Conservation (phyloP, 2,888 invertebrate species). For the Amblyjoppa proteus region DNA sequence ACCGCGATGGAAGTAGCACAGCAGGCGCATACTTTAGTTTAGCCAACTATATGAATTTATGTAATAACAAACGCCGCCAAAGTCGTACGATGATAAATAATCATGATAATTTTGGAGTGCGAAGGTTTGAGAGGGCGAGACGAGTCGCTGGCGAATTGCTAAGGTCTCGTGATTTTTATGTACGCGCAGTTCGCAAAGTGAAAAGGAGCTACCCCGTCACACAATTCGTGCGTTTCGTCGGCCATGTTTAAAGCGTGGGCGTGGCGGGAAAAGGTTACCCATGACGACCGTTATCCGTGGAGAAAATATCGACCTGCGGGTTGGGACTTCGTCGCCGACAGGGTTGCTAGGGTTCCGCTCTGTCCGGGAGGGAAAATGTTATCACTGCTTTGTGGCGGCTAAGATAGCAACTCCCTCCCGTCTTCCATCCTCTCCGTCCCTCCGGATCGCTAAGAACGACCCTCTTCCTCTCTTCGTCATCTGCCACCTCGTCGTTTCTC, state of each 20-base stretch:
- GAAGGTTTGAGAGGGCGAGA: no score
- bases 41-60: no score
- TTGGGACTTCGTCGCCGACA: conserved; percentile 72
- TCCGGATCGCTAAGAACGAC: conserved; percentile 1
- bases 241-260: conserved; percentile 83
- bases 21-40: no score
- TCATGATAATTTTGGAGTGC: not conserved
- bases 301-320: conserved; percentile 71
- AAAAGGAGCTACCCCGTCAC: not conserved
- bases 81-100: not conserved
- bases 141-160: not conserved
- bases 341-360: conserved; percentile 83
- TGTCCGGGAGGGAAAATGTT: conserved; percentile 85
- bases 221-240: conserved; percentile 67
- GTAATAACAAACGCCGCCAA: not conserved
- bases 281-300: conserved; percentile 71
- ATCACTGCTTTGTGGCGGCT: conserved; percentile 85
- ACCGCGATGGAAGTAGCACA: no score
- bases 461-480: conserved; percentile 16
- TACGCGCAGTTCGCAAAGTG: not conserved
- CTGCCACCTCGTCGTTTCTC: conserved; percentile 40
- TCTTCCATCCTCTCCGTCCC: conserved; percentile 34
- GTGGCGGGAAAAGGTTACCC: conserved; percentile 77
- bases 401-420: conserved; percentile 83
- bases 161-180: not conserved